These are phyloP conservation scores for Paraplagusia blochii DNA, from an alignment of 2,113 vertebrate species.

Conservation along the genomic window DNA sequence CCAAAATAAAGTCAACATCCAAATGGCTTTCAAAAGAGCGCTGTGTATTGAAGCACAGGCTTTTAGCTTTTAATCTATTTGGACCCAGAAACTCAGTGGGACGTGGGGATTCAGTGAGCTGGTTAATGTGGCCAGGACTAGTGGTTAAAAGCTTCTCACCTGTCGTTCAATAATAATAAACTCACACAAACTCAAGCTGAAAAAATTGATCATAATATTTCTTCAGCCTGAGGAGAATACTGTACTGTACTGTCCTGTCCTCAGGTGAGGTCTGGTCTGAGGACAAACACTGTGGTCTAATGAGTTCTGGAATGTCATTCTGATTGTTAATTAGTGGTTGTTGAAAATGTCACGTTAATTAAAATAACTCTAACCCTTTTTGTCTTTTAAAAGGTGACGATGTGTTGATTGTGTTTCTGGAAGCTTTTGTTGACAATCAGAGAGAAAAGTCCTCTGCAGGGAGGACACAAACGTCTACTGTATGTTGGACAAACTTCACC, in stretches of 20 bases:
- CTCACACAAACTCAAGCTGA: constrained; percentile 25
- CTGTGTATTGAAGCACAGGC: constrained; percentile 7
- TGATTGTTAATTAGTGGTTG: no score
- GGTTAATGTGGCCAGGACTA: constrained; percentile 28
- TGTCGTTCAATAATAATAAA: constrained; percentile 14
- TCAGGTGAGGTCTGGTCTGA: constrained; percentile 12
- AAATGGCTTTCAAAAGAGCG: background rate
- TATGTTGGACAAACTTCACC: background rate
- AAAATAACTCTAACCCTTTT: no score
- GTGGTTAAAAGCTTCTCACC: constrained; percentile 35
- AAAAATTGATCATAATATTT: constrained; percentile 31
- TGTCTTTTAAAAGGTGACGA: background rate
- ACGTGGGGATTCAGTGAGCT: constrained; percentile 12
- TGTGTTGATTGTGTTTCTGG: constrained; percentile 4
- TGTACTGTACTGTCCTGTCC: background rate
- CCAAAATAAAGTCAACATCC: constrained; percentile 12
- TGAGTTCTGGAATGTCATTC: background rate
- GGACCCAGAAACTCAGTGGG: constrained; percentile 7
- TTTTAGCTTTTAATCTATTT: background rate
- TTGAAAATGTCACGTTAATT: no score
- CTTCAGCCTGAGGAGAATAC: constrained; percentile 4
- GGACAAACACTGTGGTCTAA: background rate
- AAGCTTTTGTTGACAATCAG: background rate
- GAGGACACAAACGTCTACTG: constrained; percentile 8
- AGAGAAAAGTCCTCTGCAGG: constrained; percentile 10